Evolutionary conservation across 2,113 vertebrate species (phyloP).

Genomic region (Gadus chalcogrammus): DNA sequence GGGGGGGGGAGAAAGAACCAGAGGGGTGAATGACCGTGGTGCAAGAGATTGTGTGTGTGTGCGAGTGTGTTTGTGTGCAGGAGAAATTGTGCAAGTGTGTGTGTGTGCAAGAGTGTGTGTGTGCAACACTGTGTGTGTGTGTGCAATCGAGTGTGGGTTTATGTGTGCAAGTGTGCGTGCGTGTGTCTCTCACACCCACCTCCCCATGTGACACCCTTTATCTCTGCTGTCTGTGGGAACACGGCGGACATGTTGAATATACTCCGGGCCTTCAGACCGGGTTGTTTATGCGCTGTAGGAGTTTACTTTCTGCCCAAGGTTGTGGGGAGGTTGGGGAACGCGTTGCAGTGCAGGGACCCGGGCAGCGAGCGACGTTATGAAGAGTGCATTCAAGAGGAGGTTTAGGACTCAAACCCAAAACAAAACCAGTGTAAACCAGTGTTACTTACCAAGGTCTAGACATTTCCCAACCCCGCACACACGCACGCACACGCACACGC

Average conservation of each 20-base stretch:
- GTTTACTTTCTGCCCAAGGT: background rate
- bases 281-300: background rate
- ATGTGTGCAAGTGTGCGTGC: no score
- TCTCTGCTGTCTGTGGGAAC: slow-evolving; percentile 25
- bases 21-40: slow-evolving; percentile 28
- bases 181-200: no score
- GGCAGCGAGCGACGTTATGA: background rate
- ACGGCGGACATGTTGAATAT: background rate
- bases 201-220: slow-evolving; percentile 56
- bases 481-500: no score
- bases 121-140: no score
- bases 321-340: background rate
- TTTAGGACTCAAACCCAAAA: background rate
- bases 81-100: background rate
- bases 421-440: background rate
- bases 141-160: background rate
- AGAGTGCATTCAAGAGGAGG: background rate
- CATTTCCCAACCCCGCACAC: background rate
- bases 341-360: background rate
- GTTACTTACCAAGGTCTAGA: background rate
- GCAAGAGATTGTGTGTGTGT: background rate
- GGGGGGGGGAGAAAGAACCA: no score
- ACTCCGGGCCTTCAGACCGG: slow-evolving; percentile 9
- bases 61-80: slow-evolving; percentile 32
- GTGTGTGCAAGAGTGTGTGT: slow-evolving; percentile 13